Evolutionary conservation across 2,888 invertebrate genomes (phyloP).

Genomic region (Clepsis dumicolana): DNA sequence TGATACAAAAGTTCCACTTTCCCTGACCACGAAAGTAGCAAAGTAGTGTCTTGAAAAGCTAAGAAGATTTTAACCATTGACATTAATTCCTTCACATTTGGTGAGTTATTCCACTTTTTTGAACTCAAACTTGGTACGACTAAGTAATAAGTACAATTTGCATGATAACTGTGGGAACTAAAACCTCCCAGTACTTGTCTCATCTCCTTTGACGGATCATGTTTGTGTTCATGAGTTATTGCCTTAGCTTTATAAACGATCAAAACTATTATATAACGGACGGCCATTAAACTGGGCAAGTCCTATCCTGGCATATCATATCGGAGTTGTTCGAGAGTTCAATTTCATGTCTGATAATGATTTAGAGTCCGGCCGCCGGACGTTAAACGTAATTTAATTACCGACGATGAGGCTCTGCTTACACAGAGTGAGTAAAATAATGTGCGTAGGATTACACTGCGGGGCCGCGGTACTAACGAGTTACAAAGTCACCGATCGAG

Average conservation of each 20-base stretch:
- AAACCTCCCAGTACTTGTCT: not conserved
- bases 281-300: constrained; percentile 25
- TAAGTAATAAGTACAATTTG: not conserved
- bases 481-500: no score
- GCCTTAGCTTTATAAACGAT: constrained; percentile 12
- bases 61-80: not conserved
- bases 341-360: constrained; percentile 69
- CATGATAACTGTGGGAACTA: not conserved
- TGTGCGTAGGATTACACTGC: no score
- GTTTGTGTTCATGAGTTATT: not conserved
- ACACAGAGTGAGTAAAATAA: no score
- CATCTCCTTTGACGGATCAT: constrained; percentile 6
- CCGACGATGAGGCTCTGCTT: constrained; percentile 52
- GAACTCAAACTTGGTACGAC: no score
- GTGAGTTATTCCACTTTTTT: not conserved
- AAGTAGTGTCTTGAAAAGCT: not conserved
- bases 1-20: not conserved
- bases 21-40: not conserved
- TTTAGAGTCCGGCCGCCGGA: constrained; percentile 69
- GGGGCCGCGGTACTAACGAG: no score
- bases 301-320: constrained; percentile 51
- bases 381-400: constrained; percentile 81
- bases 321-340: constrained; percentile 54
- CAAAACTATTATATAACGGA: constrained; percentile 8
- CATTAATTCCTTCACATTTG: not conserved